Evolutionary conservation across 1,140 invertebrate genomes (phyloP), one percentile per base, ranked within the genome.

Genomic region (Brachionus sp.): DNA sequence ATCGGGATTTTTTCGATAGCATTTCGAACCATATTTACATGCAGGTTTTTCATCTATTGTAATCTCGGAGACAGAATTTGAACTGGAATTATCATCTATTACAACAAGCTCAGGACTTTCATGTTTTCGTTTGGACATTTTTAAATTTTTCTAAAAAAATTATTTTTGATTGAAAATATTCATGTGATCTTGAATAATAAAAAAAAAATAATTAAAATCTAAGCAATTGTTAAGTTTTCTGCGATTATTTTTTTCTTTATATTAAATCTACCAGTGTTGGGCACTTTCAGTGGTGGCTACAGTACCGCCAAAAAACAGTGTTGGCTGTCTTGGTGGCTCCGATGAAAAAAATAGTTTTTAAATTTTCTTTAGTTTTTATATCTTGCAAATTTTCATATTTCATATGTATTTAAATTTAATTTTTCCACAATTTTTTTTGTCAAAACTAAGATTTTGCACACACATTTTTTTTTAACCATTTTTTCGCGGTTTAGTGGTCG

Each of bases 1-100:
- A 0, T 90, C 89, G 9, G 91, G 88, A 91, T 95, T 95, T 88
- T 93, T 94, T 86, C 94, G 93, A 89, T 95, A 95, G 89, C 94
- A 96, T 85, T 92, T 92, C 19, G 85, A 87, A 42, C 93, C 93
- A 87, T 94, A 95, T 89, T 93, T 93, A 88, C 94, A 96, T 5
- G 89, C 85, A 12, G 87, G 50, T 35, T 80, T 80, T 13, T 62
- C 23, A n/a, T 66, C 64, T 2, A 19, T n/a, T 70, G 5, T 39
- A 35, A 39, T 5, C 2, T 70, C 35, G 5, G 33, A 10, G n/a
- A 23, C 66, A 39, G 50, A 57, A 19, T 16, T 57, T 57, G 50
- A 23, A 23, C 50, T 57, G n/a, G 50, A 57, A 19, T 37, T 12
- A 39, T 70, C 66, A 33, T 39, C 37, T 70, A 70, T 19, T 39